Percentiles rank a stretch among this genome's conserved stretches.
Conservation (phyloP, 1,140 invertebrate species). For the Oreohelix idahoensis region DNA sequence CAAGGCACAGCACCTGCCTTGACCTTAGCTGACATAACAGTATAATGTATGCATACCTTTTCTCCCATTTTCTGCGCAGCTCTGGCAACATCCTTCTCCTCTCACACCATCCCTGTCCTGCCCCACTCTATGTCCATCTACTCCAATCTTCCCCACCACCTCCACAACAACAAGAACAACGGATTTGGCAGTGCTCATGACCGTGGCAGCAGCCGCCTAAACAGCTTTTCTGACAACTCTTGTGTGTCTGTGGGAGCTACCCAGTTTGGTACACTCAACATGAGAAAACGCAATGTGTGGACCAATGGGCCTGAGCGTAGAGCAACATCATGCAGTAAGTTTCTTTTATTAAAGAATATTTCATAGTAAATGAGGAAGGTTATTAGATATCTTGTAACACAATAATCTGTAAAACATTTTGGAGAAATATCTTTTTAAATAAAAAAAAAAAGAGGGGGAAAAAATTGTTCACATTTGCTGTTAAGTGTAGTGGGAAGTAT, state of each 20-base stretch:
- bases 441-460: no score
- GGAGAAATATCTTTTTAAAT: no score
- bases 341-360: neutral
- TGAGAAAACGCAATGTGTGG: constrained; percentile 43
- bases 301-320: constrained; percentile 42
- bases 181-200: neutral
- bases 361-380: no score
- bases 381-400: no score
- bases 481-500: no score
- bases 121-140: neutral
- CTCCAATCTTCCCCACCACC: constrained; percentile 19
- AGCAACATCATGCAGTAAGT: constrained; percentile 60
- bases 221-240: constrained; percentile 33
- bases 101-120: constrained; percentile 8
- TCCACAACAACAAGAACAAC: constrained; percentile 16
- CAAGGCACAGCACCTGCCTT: no score
- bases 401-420: no score
- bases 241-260: constrained; percentile 18
- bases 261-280: constrained; percentile 41
- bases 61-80: constrained; percentile 15
- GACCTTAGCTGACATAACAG: no score
- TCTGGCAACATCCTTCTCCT: constrained; percentile 33
- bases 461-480: no score
- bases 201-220: neutral
- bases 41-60: no score